phyloP scores from a whole-genome alignment of 2,888 invertebrate species.

The Leptogaster cylindrica region DNA sequence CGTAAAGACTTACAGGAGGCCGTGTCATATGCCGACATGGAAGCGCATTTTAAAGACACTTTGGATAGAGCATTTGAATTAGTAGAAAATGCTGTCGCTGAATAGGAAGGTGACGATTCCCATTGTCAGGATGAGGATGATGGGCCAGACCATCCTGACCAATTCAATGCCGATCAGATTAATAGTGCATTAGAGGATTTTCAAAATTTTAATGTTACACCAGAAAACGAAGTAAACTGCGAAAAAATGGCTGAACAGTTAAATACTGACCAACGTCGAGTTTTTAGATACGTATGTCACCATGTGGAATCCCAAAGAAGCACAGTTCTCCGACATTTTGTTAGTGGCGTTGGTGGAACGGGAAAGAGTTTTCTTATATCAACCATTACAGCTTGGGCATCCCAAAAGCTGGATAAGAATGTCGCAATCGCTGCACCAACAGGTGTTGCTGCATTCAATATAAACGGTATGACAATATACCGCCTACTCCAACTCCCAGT shows the following conservation, averaged over 20 bases:
- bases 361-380: slow-evolving; percentile 53
- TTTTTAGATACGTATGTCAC: not conserved
- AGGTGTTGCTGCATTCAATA: slow-evolving; percentile 55
- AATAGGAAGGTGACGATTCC: not conserved
- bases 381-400: slow-evolving; percentile 50
- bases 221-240: not conserved
- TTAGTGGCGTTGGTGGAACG: slow-evolving; percentile 53
- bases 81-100: not conserved
- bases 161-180: not conserved
- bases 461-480: slow-evolving; percentile 54
- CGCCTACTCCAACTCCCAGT: slow-evolving; percentile 53
- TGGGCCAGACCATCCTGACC: not conserved
- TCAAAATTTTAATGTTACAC: not conserved
- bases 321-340: slow-evolving; percentile 30
- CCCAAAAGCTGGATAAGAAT: slow-evolving; percentile 49
- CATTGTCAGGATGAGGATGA: not conserved
- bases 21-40: not conserved
- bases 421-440: slow-evolving; percentile 53
- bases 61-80: not conserved
- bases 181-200: slow-evolving; percentile 6
- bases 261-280: not conserved
- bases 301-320: not conserved
- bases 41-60: not conserved
- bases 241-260: not conserved
- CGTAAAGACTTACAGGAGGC: not conserved